Base-by-base conservation (phyloP, 2,888 invertebrate genomes). In the Sussaba pulchella region DNA sequence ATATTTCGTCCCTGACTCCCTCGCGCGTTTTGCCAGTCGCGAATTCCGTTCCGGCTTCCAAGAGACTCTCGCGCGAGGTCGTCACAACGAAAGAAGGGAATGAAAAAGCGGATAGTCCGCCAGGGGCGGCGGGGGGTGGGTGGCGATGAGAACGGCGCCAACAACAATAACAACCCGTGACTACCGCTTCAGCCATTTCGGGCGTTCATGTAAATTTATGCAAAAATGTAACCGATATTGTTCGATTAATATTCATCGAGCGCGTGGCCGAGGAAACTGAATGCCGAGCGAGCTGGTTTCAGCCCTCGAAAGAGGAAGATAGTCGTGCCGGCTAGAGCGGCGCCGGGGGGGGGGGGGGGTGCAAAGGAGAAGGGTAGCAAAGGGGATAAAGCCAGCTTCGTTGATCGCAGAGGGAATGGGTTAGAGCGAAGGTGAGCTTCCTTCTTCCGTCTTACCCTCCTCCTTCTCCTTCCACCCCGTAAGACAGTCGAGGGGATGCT, bases 171-270 rank as follows among this genome's bases (percentile, higher is more conserved):
- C 69, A 76, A 66, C 54, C 43, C 54, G 41, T 69, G 45, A 36
- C 70, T 63, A 8, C 50, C 59, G 61, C 54, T 69, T 21, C 12
- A 14, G 54, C 54, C 39, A 3, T 9, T 24, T 14, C 14, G 54
- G 41, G 63, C 72, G 66, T 54, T 80, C 78, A 88, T 88, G 87
- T 83, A 88, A 86, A 88, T 88, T 88, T 87, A 88, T 88, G 87
- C 86, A 88, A 87, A 88, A 88, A 85, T 84, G 88, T 87, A 87
- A 88, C 86, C 87, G 87, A 88, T 87, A 88, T 87, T 86, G 88
- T 86, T 82, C 83, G 85, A 88, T 88, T 88, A 88, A 88, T 88
- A 88, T 88, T 88, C 87, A 87, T 87, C 84, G 84, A 61, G 84
- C 81, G 59, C 41, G 71, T 71, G 67, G 67, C 61, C 54, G 57